A percentile compares a stretch with the other conserved stretches of the same genome.
Evolutionary conservation across 1,140 invertebrate genomes (phyloP).

Genomic region (Achroia grisella): DNA sequence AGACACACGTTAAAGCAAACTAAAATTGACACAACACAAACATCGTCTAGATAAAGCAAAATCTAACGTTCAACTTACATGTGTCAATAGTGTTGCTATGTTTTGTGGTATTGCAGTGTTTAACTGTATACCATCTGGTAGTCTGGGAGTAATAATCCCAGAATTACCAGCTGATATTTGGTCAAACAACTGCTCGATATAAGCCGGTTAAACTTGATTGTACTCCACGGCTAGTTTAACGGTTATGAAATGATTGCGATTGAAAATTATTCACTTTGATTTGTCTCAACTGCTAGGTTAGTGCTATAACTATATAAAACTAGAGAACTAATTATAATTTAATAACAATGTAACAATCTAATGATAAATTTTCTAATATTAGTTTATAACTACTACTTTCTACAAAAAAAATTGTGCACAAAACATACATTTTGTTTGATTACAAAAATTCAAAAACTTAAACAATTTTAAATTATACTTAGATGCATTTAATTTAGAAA

Average conservation of each 20-base stretch:
- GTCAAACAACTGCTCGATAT: constrained; percentile 42
- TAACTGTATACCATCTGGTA: constrained; percentile 86
- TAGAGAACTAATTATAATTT: too few relatives aligned
- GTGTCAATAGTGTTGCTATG: constrained; percentile 20
- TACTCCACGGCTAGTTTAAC: background rate
- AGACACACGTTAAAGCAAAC: constrained; percentile 26
- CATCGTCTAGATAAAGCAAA: constrained; percentile 21
- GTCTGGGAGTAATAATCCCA: constrained; percentile 84
- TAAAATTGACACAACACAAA: constrained; percentile 28
- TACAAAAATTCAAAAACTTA: too few relatives aligned
- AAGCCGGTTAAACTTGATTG: background rate
- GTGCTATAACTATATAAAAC: too few relatives aligned
- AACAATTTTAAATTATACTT: too few relatives aligned
- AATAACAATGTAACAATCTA: too few relatives aligned
- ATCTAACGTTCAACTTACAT: constrained; percentile 20
- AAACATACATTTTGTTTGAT: too few relatives aligned
- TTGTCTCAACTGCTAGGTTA: too few relatives aligned
- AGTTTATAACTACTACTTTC: too few relatives aligned
- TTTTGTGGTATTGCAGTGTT: constrained; percentile 22
- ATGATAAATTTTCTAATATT: too few relatives aligned
- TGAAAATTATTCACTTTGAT: background rate
- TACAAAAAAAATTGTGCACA: too few relatives aligned
- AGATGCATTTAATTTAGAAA: too few relatives aligned
- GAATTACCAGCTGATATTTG: constrained; percentile 99
- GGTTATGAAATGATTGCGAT: background rate